These are phyloP conservation scores for Tychaedon coryphoeus DNA, from an alignment of 2,113 vertebrate genomes.

Conservation along the genomic window DNA sequence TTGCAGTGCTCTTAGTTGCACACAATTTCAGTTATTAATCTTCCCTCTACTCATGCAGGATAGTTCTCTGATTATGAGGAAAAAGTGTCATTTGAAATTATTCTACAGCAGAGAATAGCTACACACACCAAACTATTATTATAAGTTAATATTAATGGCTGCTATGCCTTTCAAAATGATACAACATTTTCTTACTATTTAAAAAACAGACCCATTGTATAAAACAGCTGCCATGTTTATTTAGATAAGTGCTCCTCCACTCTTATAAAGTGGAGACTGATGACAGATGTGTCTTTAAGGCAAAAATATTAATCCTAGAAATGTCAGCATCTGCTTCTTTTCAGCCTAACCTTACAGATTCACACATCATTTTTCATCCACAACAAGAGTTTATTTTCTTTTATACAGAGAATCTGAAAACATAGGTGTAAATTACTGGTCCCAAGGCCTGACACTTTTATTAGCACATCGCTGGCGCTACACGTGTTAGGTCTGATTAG, in stretches of 20 bases:
- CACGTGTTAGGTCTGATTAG: constrained; percentile 29
- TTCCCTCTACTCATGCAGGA: neutral
- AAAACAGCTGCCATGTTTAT: constrained; percentile 73
- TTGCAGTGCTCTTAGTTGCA: constrained; percentile 1
- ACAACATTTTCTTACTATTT: constrained; percentile 12
- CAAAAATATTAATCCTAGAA: constrained; percentile 70
- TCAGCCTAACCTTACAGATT: constrained; percentile 61
- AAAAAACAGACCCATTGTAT: constrained; percentile 9
- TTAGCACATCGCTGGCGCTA: constrained; percentile 44
- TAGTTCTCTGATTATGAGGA: constrained; percentile 22
- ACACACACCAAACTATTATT: neutral
- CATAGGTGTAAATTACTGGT: constrained; percentile 50
- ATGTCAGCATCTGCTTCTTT: constrained; percentile 73
- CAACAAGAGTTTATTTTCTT: constrained; percentile 10
- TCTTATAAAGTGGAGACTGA: constrained; percentile 62
- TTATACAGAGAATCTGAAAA: constrained; percentile 58
- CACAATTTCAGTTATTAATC: neutral
- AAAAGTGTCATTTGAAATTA: constrained; percentile 43
- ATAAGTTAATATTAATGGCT: neutral
- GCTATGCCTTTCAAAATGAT: constrained; percentile 3
- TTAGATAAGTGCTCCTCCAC: constrained; percentile 66
- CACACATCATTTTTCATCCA: constrained; percentile 69
- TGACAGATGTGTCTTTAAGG: constrained; percentile 73
- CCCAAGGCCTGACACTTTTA: constrained; percentile 66
- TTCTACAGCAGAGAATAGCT: neutral